Base-by-base conservation (phyloP, 1,140 invertebrate species). In the Cotesia glomerata region DNA sequence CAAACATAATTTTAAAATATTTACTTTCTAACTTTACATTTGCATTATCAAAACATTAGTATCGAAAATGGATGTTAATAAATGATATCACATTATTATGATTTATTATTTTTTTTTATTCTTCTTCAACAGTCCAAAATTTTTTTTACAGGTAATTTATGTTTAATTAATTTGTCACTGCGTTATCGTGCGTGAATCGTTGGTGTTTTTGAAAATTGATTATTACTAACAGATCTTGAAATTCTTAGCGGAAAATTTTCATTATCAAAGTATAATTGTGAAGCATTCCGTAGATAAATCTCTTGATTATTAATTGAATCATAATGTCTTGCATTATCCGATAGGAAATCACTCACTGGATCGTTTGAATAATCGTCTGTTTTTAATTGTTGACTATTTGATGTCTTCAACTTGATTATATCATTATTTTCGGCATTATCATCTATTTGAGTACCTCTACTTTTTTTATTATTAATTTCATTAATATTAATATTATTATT, bases 191-290 rank as follows among this genome's bases (percentile, higher is more conserved):
- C 7, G n/a, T 54, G 13, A 54, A n/a, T 54, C n/a, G 8, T 54
- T 0, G 3, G 16, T 18, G n/a, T 36, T 35, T 54, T 67, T 26
- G 16, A 65, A 26, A 49, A 35, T 26, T 49, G n/a, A 51, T 61
- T 59, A 51, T 62, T 49, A 9, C 52, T 54, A 34, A 64, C n/a
- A 11, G 69, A 64, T 14, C 69, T 64, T 64, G 16, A 14, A 65
- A 71, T 71, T 54, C 69, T 71, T 18, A 65, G 56, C 11, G 64
- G 45, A 39, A 58, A 64, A 56, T 71, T 64, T 14, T 71, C 62
- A 52, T 65, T 63, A 36, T 65, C 69, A 54, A 54, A 39, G 35
- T 71, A 18, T n/a, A 9, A n/a, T 26, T 54, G 16, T 8, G 61
- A 32, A 11, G 11, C 18, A 8, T 39, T 36, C 26, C 26, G 26